Evolutionary conservation across 2,113 vertebrate species (phyloP).

Genomic region (Ammospiza caudacuta): DNA sequence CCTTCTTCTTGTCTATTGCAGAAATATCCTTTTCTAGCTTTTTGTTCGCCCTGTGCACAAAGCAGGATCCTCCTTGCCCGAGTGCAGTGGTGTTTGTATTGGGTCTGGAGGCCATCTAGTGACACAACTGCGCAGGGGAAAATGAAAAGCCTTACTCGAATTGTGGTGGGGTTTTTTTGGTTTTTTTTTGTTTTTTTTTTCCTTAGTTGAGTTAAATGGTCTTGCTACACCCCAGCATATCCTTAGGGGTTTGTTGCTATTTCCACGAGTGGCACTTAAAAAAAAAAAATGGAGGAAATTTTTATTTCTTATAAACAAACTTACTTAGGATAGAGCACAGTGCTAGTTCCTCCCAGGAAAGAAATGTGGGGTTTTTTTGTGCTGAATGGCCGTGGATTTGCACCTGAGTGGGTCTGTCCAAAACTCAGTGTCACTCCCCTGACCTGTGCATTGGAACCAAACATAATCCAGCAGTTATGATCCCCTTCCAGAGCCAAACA

Average conservation of each 20-base stretch:
- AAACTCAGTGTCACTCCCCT: not conserved
- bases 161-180: too few relatives aligned
- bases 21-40: not conserved
- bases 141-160: not conserved
- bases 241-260: not conserved
- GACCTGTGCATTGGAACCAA: not conserved
- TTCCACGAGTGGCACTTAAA: not conserved
- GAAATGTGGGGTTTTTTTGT: not conserved
- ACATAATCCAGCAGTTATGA: accelerated
- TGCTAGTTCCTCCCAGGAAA: not conserved
- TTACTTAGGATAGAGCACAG: not conserved
- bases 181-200: too few relatives aligned
- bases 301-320: not conserved
- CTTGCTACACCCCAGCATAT: not conserved
- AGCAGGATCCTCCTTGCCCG: not conserved
- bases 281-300: not conserved
- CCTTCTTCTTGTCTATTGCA: not conserved
- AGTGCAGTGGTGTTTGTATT: not conserved
- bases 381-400: not conserved
- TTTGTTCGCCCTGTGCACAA: not conserved
- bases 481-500: not conserved
- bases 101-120: slow-evolving; percentile 65
- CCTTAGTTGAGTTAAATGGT: not conserved
- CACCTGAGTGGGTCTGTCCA: not conserved
- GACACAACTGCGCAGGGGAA: slow-evolving; percentile 24